Evolutionary conservation across 1,140 invertebrate genomes (phyloP).

Genomic region (Papilio helenus): DNA sequence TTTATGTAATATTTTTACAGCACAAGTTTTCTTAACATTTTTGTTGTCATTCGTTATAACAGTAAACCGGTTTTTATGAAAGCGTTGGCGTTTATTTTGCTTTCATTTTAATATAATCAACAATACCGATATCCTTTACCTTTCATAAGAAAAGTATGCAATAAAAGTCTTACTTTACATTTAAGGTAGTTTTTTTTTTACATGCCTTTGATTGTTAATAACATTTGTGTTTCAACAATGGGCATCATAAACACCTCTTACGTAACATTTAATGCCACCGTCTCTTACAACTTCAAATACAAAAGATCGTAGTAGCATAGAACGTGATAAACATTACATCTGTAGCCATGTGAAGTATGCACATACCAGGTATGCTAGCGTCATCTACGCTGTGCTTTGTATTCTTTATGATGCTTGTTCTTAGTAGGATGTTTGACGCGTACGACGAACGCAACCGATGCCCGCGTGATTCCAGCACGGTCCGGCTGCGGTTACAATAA

Average conservation of each 20-base stretch:
- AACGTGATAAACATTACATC: constrained; percentile 7
- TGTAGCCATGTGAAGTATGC: background rate
- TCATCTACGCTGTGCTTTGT: background rate
- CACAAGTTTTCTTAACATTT: constrained; percentile 9
- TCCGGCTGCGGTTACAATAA: constrained; percentile 51
- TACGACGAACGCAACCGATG: constrained; percentile 46
- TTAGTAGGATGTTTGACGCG: constrained; percentile 25
- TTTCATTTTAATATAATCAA: constrained; percentile 4
- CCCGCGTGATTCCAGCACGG: constrained; percentile 49
- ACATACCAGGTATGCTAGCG: background rate
- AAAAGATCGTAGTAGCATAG: background rate
- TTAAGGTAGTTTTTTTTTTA: background rate
- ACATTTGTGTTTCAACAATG: background rate
- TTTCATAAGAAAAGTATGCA: background rate
- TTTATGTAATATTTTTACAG: background rate
- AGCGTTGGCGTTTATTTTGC: constrained; percentile 12
- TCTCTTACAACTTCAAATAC: background rate
- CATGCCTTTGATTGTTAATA: background rate
- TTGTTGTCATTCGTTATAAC: background rate
- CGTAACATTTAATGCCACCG: background rate
- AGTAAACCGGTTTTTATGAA: constrained; percentile 12
- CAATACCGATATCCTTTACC: background rate
- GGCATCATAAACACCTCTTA: background rate
- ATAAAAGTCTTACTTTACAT: background rate
- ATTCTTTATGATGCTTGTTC: constrained; percentile 21